Evolutionary conservation across 2,888 invertebrate species (phyloP).

Genomic region (Protodeltote pygarga): DNA sequence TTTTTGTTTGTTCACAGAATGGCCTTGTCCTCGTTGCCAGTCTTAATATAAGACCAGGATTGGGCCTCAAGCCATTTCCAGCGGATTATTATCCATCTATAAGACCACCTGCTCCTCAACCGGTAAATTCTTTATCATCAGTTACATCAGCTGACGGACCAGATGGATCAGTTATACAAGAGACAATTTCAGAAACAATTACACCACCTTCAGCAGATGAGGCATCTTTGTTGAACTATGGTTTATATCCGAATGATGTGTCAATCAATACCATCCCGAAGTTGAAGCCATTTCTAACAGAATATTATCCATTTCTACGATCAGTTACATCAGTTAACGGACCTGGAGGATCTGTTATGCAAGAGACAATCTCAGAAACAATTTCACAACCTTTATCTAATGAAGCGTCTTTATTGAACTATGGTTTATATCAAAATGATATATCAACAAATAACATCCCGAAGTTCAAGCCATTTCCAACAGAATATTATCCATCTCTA

Average conservation of each 20-base stretch:
- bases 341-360: slow-evolving; percentile 11
- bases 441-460: too few species aligned
- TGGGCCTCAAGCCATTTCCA: slow-evolving; percentile 1
- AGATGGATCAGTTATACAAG: slow-evolving; percentile 15
- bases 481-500: slow-evolving; percentile 11
- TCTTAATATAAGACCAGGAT: slow-evolving; percentile 27
- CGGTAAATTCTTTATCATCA: slow-evolving; percentile 12
- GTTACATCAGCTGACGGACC: slow-evolving; percentile 5
- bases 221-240: not conserved
- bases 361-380: slow-evolving; percentile 11
- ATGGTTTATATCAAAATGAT: too few species aligned
- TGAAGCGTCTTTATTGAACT: slow-evolving; percentile 13
- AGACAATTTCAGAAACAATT: slow-evolving; percentile 8
- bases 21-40: slow-evolving; percentile 16
- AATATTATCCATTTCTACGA: slow-evolving; percentile 6
- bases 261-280: too few species aligned
- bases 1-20: slow-evolving; percentile 47
- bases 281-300: slow-evolving; percentile 18
- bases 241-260: too few species aligned
- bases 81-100: slow-evolving; percentile 14
- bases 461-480: slow-evolving; percentile 13
- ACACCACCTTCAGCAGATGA: too few species aligned
- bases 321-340: slow-evolving; percentile 5
- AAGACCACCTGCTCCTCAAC: slow-evolving; percentile 11
- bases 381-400: too few species aligned